phyloP scores from a whole-genome alignment of 1,140 invertebrate species.

The Drosophila elegans region DNA sequence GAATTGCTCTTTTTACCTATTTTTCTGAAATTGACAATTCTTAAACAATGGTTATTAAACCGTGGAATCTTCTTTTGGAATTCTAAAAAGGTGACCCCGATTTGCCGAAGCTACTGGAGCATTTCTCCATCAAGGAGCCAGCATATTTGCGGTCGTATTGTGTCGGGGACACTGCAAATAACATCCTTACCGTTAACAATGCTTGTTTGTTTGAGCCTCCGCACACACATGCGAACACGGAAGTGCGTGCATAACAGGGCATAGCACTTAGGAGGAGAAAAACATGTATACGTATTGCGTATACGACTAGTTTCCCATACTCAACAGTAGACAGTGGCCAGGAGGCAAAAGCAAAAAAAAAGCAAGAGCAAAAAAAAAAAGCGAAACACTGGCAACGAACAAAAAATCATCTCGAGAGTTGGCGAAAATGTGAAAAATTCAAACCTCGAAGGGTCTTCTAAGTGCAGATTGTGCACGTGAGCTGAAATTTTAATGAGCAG shows the following conservation, averaged over 20 bases:
- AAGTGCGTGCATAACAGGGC: conserved; percentile 68
- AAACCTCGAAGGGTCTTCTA: conserved; percentile 78
- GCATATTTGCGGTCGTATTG: conserved; percentile 46
- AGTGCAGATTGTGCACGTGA: conserved; percentile 79
- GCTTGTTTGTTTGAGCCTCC: conserved; percentile 62
- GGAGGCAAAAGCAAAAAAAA: not conserved
- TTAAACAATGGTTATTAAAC: too few species aligned
- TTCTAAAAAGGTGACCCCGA: too few species aligned
- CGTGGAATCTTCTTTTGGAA: too few species aligned
- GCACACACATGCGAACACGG: conserved; percentile 12
- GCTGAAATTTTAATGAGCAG: conserved; percentile 77
- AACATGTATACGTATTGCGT: conserved; percentile 15
- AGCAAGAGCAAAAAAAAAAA: not conserved
- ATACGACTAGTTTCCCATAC: conserved; percentile 45
- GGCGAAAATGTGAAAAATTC: conserved; percentile 78
- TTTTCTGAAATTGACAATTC: too few species aligned
- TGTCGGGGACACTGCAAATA: conserved; percentile 58
- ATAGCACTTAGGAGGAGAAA: conserved; percentile 49
- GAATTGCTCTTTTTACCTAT: too few species aligned
- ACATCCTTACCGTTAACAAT: conserved; percentile 68
- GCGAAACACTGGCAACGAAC: conserved; percentile 1
- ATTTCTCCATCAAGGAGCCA: conserved; percentile 1
- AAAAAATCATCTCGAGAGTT: conserved; percentile 46
- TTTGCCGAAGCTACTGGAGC: not conserved
- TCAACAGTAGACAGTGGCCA: conserved; percentile 15